Evolutionary conservation across 1,140 invertebrate genomes (phyloP).

Genomic region (Hestina assimilis): DNA sequence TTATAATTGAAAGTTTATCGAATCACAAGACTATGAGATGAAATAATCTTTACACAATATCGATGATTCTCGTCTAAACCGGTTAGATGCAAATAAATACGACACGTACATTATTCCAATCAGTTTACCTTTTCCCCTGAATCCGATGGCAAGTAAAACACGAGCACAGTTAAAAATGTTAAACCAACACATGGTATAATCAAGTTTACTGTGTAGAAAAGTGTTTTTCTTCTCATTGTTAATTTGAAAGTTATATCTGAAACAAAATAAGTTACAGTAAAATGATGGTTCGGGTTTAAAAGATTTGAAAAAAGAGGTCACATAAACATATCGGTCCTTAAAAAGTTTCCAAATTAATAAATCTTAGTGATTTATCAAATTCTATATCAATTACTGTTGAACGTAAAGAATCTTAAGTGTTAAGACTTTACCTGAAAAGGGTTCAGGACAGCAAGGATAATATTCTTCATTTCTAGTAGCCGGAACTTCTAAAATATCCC

Average conservation of each 20-base stretch:
- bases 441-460: conserved; percentile 91
- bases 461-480: conserved; percentile 94
- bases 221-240: conserved; percentile 96
- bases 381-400: background rate
- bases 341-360: too few relatives aligned
- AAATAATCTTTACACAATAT: conserved; percentile 4
- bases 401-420: background rate
- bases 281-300: background rate
- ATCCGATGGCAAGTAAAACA: conserved; percentile 98
- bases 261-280: conserved; percentile 43
- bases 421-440: conserved; percentile 86
- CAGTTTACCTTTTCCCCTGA: conserved; percentile 96
- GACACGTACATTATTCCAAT: conserved; percentile 2
- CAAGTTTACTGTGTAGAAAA: conserved; percentile 98
- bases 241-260: conserved; percentile 85
- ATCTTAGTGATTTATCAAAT: too few relatives aligned
- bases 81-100: conserved; percentile 18
- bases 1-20: conserved; percentile 1
- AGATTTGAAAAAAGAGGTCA: background rate
- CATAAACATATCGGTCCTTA: too few relatives aligned
- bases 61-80: conserved; percentile 24
- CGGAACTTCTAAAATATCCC: conserved; percentile 95
- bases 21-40: conserved; percentile 22
- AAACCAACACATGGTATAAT: conserved; percentile 98
- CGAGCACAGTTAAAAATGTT: conserved; percentile 97